Conservation (phyloP, 2,113 vertebrate species). For the Mobula hypostoma region DNA sequence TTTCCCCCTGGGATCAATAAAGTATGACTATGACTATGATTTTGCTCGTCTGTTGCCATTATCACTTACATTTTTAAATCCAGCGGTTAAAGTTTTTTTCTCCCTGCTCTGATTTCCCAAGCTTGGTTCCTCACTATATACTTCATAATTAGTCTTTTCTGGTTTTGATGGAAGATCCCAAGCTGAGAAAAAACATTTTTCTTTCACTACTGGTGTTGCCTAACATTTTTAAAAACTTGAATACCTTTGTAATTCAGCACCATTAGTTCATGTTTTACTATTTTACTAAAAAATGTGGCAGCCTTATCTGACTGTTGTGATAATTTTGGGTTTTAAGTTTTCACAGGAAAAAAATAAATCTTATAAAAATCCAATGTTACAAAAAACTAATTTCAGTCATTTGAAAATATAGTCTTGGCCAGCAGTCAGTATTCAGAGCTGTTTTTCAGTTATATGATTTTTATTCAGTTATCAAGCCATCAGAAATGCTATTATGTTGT, state of each 20-base stretch:
- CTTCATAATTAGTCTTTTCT: neutral
- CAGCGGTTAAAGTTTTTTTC: no score
- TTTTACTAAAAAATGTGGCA: neutral
- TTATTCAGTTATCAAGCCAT: no score
- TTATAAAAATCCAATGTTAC: neutral
- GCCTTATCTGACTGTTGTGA: neutral
- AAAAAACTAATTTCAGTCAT: neutral
- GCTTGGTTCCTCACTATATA: neutral
- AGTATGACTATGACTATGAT: no score
- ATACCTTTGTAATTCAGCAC: neutral
- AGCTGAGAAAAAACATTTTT: neutral
- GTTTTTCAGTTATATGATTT: no score
- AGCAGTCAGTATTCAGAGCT: no score
- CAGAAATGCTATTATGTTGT: no score
- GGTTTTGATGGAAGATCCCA: neutral
- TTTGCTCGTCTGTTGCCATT: neutral
- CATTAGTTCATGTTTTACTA: neutral
- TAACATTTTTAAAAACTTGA: neutral
- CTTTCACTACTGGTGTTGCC: neutral
- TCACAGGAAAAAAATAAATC: slow-evolving; percentile 1
- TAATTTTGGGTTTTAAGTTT: neutral
- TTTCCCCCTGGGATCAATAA: no score
- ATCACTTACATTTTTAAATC: neutral
- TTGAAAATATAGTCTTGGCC: no score
- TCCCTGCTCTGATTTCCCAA: no score